phyloP scores from a whole-genome alignment of 1,140 invertebrate species.

The Leptinotarsa lineolata region DNA sequence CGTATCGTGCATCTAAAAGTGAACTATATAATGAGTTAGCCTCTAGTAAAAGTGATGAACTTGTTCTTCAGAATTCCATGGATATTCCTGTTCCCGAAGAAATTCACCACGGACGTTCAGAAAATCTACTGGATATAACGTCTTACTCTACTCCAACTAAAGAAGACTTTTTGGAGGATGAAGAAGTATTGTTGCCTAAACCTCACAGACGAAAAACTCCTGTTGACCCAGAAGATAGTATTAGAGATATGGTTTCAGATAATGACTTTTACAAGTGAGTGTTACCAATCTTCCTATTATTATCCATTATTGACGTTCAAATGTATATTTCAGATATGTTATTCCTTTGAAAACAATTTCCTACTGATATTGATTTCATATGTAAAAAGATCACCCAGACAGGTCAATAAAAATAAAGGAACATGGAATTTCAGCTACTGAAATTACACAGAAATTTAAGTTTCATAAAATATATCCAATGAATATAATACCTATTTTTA shows the following conservation, averaged over 20 bases:
- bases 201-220: slow-evolving; percentile 39
- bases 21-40: slow-evolving; percentile 52
- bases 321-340: too few relatives aligned
- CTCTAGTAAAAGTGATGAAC: slow-evolving; percentile 54
- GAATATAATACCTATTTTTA: too few relatives aligned
- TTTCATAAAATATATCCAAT: too few relatives aligned
- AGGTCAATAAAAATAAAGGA: too few relatives aligned
- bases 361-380: too few relatives aligned
- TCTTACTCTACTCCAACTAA: slow-evolving; percentile 45
- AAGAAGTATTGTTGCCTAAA: slow-evolving; percentile 44
- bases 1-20: slow-evolving; percentile 46
- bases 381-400: too few relatives aligned
- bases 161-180: slow-evolving; percentile 49
- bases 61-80: slow-evolving; percentile 52
- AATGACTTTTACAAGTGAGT: slow-evolving; percentile 67
- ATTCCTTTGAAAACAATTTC: too few relatives aligned
- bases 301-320: too few relatives aligned
- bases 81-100: slow-evolving; percentile 49
- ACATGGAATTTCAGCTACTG: too few relatives aligned
- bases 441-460: too few relatives aligned
- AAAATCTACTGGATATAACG: slow-evolving; percentile 49
- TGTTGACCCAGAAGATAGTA: slow-evolving; percentile 66
- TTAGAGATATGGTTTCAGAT: slow-evolving; percentile 67
- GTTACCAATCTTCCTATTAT: neutral
- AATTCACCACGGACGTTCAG: slow-evolving; percentile 53